phyloP scores from a whole-genome alignment of 2,888 invertebrate genomes.

The Pilophorus perplexus region DNA sequence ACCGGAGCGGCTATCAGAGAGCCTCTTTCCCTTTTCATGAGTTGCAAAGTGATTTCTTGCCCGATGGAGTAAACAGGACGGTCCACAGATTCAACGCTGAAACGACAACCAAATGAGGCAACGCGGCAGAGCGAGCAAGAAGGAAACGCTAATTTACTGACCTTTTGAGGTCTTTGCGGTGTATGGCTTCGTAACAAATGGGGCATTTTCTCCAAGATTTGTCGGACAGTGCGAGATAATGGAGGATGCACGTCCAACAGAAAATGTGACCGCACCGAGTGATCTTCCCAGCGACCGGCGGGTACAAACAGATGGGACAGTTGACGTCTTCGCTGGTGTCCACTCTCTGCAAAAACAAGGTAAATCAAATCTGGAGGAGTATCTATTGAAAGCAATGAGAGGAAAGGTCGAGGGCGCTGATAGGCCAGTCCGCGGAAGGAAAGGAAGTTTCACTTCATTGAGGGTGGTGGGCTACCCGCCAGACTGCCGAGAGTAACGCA shows the following conservation, averaged over 20 bases:
- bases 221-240: conserved; percentile 84
- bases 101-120: too few species aligned
- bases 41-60: conserved; percentile 70
- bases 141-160: conserved; percentile 50
- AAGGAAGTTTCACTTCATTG: too few species aligned
- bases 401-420: too few species aligned
- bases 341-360: conserved; percentile 56
- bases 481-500: too few species aligned
- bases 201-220: conserved; percentile 83
- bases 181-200: conserved; percentile 82
- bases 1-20: conserved; percentile 60
- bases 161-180: conserved; percentile 80
- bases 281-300: conserved; percentile 84
- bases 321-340: conserved; percentile 64
- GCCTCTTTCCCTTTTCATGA: conserved; percentile 76
- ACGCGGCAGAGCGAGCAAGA: background rate
- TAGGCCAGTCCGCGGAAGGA: too few species aligned
- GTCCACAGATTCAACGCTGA: conserved; percentile 62
- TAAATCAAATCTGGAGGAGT: background rate
- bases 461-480: too few species aligned
- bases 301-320: conserved; percentile 90
- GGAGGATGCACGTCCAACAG: conserved; percentile 93
- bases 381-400: too few species aligned
- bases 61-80: conserved; percentile 60
- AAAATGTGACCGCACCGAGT: conserved; percentile 93